Base-by-base conservation (phyloP, 2,113 vertebrate species). In the Canis aureus region DNA sequence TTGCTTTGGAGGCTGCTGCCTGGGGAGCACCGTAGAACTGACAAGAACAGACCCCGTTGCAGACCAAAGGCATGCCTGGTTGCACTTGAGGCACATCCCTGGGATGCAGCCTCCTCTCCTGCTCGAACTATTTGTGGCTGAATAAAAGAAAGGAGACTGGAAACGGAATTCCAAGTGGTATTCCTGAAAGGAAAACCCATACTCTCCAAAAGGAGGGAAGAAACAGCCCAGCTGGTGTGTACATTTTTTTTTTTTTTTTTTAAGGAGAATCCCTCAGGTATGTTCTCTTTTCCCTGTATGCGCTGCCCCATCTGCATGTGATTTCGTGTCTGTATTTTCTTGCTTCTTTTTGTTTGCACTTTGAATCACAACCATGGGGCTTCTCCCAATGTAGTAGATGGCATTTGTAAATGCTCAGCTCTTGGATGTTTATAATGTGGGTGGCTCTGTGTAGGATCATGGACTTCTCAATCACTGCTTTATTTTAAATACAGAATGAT, bases 211-310 rank as follows among this genome's bases (percentile, higher is more conserved):
- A 97, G 97, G 95, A 97, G 94, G 97, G 96, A 93, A 94, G 96
- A 67, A 97, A 95, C 98, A 95, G 89, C 96, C 96, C 97, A 97
- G 97, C 96, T 98, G 98, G 98, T 98, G 98, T 98, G 98, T 98
- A 97, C 95, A 76, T 97, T 96, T 95, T 97, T 98, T 98, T 96
- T 98, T 96, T 98, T 96, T 92, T 97, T 98, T 98, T 89, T 93
- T 97, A 98, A 98, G 98, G 98, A 98, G 97, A 98, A 98, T 98
- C 96, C 97, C 97, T 96, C 98, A 99, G 99, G 99, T 99, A 99
- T 86, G 99, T 99, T 98, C 97, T 92, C 49, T 98, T 73, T 49
- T 93, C 80, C 88, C 11, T 81, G n/a, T 81, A 11, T 85, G 95
- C 49, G 78, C 66, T 92, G 79, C 76, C 74, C 98, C 74, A 43